Evolutionary conservation across 2,888 invertebrate genomes (phyloP), one percentile per base, ranked within the genome.

Genomic region (Aporophyla nigra): DNA sequence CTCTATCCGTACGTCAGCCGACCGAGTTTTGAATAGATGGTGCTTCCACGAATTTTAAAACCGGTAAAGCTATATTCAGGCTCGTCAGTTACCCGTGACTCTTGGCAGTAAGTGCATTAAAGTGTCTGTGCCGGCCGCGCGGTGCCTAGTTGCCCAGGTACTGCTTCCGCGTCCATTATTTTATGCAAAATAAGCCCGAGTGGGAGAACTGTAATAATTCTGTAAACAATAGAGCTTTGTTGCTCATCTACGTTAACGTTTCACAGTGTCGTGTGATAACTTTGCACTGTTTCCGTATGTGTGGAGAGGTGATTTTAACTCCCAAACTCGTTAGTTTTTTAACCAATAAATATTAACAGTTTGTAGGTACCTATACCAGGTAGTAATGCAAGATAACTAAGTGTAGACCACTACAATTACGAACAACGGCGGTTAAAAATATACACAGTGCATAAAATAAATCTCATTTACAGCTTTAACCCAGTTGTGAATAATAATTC

Each of bases 181-280:
- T 94, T 94, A 95, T 94, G 94, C 92, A 94, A 94, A 95, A 92
- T 92, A 93, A 93, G 88, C 93, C 88, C 86, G 87, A 89, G 87
- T 88, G 87, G 78, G 86, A 91, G 91, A 90, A 90, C 88, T 92
- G 92, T 92, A 90, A 93, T 93, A 94, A 93, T 94, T 94, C 91
- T 89, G 87, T 89, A 90, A 93, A 94, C 93, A 94, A 95, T 92
- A 90, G 92, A 86, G 89, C 91, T 92, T 91, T 91, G 92, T 90
- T 90, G 88, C 89, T 89, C 87, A 83, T 87, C 85, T 81, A 88
- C 86, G 82, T 88, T 88, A 81, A 82, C 86, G 76, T 88, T 86
- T 82, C 82, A 78, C 77, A 83, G 71, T 76, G 73, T 76, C 86
- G 71, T 76, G 76, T 74, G 80, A 83, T 86, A 88, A 83, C 87